A percentile compares a stretch with the other conserved stretches of the same genome.
Conservation (phyloP, 2,888 invertebrate genomes). For the Gibbula magus region DNA sequence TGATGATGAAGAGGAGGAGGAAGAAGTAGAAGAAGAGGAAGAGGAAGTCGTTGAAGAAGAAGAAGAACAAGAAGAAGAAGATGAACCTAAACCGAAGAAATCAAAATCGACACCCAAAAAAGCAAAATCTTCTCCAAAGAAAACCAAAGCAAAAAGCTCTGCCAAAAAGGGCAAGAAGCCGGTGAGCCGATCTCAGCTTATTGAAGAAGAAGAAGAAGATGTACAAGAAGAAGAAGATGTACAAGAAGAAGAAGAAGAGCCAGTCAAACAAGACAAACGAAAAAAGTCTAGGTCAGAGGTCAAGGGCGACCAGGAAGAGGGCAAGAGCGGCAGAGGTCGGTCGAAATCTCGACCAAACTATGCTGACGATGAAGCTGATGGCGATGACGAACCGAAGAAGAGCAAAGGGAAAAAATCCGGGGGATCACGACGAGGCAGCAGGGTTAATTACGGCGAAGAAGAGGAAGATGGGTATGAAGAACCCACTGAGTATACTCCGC, state of each 20-base stretch:
- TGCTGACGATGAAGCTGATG: background rate
- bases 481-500: conserved; percentile 20
- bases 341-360: background rate
- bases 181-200: conserved; percentile 18
- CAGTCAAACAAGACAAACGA: background rate
- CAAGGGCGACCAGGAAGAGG: background rate
- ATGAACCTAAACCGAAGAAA: background rate
- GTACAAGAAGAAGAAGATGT: conserved; percentile 12
- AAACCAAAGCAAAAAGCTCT: no score
- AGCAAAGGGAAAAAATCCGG: background rate
- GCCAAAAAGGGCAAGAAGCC: background rate
- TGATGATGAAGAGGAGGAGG: background rate
- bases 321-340: background rate
- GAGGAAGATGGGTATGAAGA: conserved; percentile 25
- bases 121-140: conserved; percentile 3
- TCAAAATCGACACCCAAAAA: background rate
- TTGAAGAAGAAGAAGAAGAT: conserved; percentile 24
- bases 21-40: conserved; percentile 6
- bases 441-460: conserved; percentile 22
- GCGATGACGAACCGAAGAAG: background rate
- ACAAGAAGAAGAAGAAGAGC: conserved; percentile 9
- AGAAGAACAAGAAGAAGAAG: conserved; percentile 17
- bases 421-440: background rate
- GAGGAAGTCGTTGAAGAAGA: conserved; percentile 15
- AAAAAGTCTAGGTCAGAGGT: background rate